Evolutionary conservation across 2,113 vertebrate genomes (phyloP).

Genomic region (Ovibos moschatus): DNA sequence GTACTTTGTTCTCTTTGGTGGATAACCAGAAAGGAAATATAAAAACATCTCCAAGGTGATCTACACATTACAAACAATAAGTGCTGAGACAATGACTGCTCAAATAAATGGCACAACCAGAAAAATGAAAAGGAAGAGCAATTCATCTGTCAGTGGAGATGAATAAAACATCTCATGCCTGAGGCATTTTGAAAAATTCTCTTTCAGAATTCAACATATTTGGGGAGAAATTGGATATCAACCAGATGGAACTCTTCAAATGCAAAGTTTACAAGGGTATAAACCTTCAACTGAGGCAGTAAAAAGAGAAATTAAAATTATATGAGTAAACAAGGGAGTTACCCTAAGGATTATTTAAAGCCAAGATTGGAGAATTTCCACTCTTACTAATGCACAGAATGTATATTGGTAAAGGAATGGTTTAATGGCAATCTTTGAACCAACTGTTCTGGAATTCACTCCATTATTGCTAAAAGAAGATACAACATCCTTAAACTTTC

Average conservation of each 20-base stretch:
- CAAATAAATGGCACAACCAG: slow-evolving; percentile 17
- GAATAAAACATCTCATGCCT: background rate
- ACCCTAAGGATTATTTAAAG: background rate
- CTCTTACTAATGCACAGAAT: background rate
- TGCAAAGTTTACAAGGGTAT: background rate
- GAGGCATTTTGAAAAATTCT: background rate
- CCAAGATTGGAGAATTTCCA: background rate
- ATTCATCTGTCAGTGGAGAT: background rate
- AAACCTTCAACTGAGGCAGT: background rate
- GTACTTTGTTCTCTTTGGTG: slow-evolving; percentile 8
- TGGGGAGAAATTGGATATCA: background rate
- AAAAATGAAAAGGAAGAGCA: background rate
- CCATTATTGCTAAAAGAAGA: background rate
- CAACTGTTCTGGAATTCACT: background rate
- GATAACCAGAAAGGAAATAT: slow-evolving; percentile 28
- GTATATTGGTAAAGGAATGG: background rate
- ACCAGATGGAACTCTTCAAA: slow-evolving; percentile 29
- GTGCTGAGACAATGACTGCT: background rate
- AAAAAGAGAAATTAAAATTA: slow-evolving; percentile 31
- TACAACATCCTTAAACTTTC: background rate
- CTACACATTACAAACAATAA: background rate
- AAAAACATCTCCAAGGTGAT: background rate
- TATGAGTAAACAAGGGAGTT: background rate
- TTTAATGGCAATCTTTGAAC: background rate
- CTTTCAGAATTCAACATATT: background rate